Conservation (phyloP, 2,888 invertebrate species). For the Alviniconcha strummeri region DNA sequence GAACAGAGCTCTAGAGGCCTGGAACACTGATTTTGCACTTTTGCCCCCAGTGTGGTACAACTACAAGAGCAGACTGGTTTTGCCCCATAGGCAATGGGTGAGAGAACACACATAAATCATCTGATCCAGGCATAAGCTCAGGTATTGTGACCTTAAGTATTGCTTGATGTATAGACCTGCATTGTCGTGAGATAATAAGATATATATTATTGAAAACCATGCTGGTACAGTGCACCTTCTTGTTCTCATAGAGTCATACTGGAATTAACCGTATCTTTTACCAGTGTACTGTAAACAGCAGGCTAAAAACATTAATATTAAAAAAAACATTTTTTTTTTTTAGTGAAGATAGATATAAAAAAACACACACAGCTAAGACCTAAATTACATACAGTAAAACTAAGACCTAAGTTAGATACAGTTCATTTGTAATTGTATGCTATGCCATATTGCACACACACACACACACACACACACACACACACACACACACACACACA, state of each 20-base stretch:
- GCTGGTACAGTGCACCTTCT: neutral
- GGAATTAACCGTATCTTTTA: neutral
- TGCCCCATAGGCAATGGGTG: neutral
- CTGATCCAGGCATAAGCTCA: neutral
- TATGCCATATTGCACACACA: neutral
- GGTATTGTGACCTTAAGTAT: neutral
- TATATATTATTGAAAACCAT: neutral
- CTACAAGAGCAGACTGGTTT: neutral
- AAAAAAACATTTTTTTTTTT: neutral
- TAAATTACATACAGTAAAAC: neutral
- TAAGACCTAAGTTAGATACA: no score
- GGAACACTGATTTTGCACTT: neutral
- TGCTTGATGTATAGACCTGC: neutral
- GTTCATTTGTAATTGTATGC: neutral
- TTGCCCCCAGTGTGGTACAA: neutral
- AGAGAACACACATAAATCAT: neutral
- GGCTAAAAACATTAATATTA: neutral
- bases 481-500: constrained; percentile 1
- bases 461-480: constrained; percentile 1
- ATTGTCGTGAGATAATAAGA: neutral
- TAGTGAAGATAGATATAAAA: neutral
- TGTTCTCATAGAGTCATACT: neutral
- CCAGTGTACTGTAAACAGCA: no score
- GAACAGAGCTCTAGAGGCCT: neutral
- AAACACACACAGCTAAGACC: neutral